These are phyloP conservation scores for Philopotamus ludificatus DNA, from an alignment of 1,140 invertebrate genomes.

Conservation along the genomic window DNA sequence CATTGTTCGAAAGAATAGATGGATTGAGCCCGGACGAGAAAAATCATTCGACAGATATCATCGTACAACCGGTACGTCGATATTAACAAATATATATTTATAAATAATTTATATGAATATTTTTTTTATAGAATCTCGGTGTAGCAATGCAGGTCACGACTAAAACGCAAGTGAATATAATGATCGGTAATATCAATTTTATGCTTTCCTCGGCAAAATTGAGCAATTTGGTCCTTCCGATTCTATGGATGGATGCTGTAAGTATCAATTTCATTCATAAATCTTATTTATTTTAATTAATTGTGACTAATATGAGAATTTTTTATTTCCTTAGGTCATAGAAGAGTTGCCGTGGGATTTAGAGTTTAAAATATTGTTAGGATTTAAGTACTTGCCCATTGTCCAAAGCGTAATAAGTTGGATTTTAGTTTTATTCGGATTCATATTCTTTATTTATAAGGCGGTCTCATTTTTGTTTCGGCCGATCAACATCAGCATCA, in stretches of 20 bases:
- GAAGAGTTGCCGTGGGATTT: conserved; percentile 16
- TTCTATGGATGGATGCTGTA: conserved; percentile 67
- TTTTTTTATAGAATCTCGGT: conserved; percentile 56
- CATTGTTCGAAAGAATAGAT: conserved; percentile 62
- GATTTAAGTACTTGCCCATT: conserved; percentile 8
- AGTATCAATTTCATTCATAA: conserved; percentile 42
- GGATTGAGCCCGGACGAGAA: conserved; percentile 63
- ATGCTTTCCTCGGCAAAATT: conserved; percentile 56
- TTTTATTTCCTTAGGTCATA: conserved; percentile 14
- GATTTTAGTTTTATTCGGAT: conserved; percentile 8
- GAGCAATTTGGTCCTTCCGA: conserved; percentile 59
- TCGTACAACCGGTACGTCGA: conserved; percentile 59
- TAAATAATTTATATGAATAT: neutral
- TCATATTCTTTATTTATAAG: conserved; percentile 14
- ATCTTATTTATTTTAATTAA: neutral
- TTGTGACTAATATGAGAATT: too few relatives aligned
- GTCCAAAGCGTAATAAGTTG: conserved; percentile 1
- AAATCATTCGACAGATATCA: conserved; percentile 54
- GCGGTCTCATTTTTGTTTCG: neutral
- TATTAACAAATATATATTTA: conserved; percentile 11
- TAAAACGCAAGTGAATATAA: conserved; percentile 64
- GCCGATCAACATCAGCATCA: neutral
- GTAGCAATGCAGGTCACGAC: conserved; percentile 58
- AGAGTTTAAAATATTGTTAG: neutral
- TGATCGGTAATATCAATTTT: conserved; percentile 56